These are phyloP conservation scores for Callyntrura sp. DNA, from an alignment of 2,888 invertebrate genomes.

Conservation along the genomic window DNA sequence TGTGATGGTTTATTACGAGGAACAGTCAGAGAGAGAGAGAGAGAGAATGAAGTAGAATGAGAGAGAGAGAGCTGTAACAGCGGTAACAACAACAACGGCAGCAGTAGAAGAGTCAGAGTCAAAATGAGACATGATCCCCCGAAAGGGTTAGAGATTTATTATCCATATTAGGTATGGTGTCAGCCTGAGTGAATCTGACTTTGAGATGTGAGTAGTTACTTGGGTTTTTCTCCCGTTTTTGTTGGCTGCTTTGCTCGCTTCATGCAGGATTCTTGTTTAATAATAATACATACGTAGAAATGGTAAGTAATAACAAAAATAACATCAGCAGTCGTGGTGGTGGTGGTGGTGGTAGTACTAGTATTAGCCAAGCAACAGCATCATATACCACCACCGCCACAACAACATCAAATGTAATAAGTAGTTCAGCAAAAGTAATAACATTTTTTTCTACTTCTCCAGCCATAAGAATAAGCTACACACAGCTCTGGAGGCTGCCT, in stretches of 20 bases:
- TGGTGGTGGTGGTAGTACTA: too few relatives aligned
- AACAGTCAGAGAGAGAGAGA: too few relatives aligned
- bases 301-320: too few relatives aligned
- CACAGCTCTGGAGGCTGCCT: conserved; percentile 19
- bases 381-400: conserved; percentile 35
- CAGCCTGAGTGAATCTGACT: conserved; percentile 45
- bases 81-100: too few relatives aligned
- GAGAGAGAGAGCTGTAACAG: too few relatives aligned
- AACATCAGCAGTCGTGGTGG: not conserved
- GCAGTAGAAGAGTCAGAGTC: conserved; percentile 33
- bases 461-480: conserved; percentile 14
- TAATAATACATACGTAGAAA: too few relatives aligned
- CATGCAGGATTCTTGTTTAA: conserved; percentile 25
- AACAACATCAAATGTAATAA: conserved; percentile 63
- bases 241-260: not conserved
- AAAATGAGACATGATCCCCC: conserved; percentile 60
- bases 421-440: conserved; percentile 76
- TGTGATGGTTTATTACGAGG: conserved; percentile 33
- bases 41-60: conserved; percentile 15
- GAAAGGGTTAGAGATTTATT: conserved; percentile 67
- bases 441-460: conserved; percentile 62
- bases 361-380: not conserved
- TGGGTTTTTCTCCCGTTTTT: not conserved
- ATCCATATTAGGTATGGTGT: conserved; percentile 61
- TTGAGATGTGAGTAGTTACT: not conserved